Evolutionary conservation across 2,888 invertebrate genomes (phyloP).

Genomic region (Trilocha varians): DNA sequence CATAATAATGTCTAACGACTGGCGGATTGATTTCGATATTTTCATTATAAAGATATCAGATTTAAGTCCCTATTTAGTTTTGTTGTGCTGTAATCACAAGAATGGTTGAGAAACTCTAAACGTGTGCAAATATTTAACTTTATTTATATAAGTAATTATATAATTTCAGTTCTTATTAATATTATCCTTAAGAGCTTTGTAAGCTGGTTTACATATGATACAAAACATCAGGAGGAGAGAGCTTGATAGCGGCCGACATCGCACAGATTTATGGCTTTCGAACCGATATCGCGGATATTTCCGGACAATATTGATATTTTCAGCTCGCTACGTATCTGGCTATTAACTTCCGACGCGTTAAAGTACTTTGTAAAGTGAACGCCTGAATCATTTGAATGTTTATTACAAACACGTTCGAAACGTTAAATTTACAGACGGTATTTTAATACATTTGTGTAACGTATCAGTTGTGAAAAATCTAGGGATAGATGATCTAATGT

Average conservation of each 20-base stretch:
- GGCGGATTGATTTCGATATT: background rate
- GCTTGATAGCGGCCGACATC: conserved; percentile 64
- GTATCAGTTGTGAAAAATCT: no score
- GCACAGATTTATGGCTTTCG: conserved; percentile 56
- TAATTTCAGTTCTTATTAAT: conserved; percentile 30
- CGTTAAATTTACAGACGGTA: background rate
- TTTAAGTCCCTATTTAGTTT: no score
- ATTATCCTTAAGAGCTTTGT: conserved; percentile 35
- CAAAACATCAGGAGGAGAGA: conserved; percentile 64
- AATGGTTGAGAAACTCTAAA: no score
- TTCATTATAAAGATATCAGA: no score
- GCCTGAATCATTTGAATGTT: conserved; percentile 29
- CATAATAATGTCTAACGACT: background rate
- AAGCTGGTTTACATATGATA: conserved; percentile 68
- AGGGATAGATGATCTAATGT: no score
- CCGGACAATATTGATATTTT: conserved; percentile 61
- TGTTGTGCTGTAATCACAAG: no score
- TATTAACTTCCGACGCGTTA: conserved; percentile 58
- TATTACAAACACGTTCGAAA: background rate
- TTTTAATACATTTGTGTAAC: background rate
- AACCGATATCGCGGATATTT: conserved; percentile 56
- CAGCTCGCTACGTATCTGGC: conserved; percentile 38
- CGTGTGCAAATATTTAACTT: no score
- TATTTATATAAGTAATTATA: conserved; percentile 8
- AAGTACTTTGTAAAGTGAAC: conserved; percentile 52